Percentiles rank a stretch among this genome's conserved stretches.
These are phyloP conservation scores for Solenopsis fugax DNA, from an alignment of 1,140 invertebrate genomes.

Conservation along the genomic window DNA sequence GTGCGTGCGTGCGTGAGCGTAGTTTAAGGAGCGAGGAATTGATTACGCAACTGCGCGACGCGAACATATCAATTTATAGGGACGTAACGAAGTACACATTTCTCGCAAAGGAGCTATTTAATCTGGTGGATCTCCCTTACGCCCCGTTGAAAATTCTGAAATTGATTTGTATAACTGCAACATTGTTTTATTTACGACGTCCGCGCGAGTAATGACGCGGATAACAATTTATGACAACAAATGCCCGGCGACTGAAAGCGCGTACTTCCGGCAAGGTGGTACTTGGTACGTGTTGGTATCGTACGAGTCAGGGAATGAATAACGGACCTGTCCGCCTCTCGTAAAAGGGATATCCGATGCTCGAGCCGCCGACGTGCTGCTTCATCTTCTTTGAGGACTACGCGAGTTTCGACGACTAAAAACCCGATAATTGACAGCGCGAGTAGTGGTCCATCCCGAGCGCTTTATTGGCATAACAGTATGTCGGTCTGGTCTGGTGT, in stretches of 20 bases:
- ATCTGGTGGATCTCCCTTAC: not conserved
- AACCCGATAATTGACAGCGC: conserved; percentile 81
- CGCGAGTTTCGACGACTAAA: conserved; percentile 73
- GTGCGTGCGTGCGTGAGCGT: conserved; percentile 38
- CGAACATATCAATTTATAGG: conserved; percentile 53
- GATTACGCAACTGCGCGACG: conserved; percentile 35
- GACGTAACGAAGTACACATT: conserved; percentile 17
- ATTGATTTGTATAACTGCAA: conserved; percentile 57
- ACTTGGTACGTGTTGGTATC: conserved; percentile 56
- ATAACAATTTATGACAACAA: conserved; percentile 63
- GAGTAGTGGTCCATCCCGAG: conserved; percentile 51
- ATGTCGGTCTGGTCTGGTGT: conserved; percentile 35
- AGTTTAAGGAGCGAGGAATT: conserved; percentile 22
- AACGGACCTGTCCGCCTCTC: conserved; percentile 76
- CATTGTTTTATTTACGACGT: conserved; percentile 54
- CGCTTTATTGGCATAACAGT: conserved; percentile 62
- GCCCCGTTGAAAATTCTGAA: conserved; percentile 27
- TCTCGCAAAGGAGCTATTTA: not conserved
- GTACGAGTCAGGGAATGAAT: conserved; percentile 66
- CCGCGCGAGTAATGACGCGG: conserved; percentile 46
- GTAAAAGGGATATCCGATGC: conserved; percentile 71
- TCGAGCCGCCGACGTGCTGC: conserved; percentile 77
- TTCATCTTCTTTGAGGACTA: conserved; percentile 80
- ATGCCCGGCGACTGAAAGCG: conserved; percentile 58
- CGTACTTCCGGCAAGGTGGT: conserved; percentile 71